phyloP scores from a whole-genome alignment of 2,797 vertebrate species.

The Argya squamiceps region DNA sequence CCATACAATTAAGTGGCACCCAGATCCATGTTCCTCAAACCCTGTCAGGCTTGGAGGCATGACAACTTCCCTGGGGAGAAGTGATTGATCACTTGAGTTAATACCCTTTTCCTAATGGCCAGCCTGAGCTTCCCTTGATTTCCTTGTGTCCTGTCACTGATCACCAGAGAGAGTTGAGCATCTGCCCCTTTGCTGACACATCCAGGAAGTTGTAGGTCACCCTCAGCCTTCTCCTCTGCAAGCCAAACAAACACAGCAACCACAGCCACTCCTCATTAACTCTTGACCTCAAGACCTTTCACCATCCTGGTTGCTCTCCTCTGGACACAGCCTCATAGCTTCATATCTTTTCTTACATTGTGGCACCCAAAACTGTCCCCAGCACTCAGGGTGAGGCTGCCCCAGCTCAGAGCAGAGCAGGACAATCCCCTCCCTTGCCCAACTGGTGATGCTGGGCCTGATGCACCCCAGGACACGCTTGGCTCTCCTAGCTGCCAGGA shows the following conservation, averaged over 20 bases:
- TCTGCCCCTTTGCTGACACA: neutral
- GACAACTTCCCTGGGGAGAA: accelerated
- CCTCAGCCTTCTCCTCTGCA: neutral
- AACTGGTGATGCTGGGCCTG: accelerated
- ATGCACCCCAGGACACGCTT: accelerated
- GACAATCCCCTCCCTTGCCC: neutral
- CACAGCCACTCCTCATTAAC: neutral
- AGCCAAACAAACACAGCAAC: neutral
- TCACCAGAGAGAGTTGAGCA: neutral
- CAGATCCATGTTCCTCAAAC: neutral
- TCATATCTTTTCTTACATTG: neutral
- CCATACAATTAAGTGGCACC: neutral
- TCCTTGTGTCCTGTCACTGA: accelerated
- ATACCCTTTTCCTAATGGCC: neutral
- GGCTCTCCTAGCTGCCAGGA: neutral
- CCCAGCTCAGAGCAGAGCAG: accelerated
- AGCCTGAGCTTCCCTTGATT: neutral
- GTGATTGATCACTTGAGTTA: accelerated
- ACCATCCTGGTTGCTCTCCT: neutral
- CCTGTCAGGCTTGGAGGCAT: neutral
- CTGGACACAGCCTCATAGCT: neutral
- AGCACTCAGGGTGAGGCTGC: accelerated
- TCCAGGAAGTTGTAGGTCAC: neutral
- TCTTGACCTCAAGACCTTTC: neutral
- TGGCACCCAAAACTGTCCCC: accelerated